phyloP scores from a whole-genome alignment of 1,140 invertebrate genomes.

The Drosophila kikkawai region DNA sequence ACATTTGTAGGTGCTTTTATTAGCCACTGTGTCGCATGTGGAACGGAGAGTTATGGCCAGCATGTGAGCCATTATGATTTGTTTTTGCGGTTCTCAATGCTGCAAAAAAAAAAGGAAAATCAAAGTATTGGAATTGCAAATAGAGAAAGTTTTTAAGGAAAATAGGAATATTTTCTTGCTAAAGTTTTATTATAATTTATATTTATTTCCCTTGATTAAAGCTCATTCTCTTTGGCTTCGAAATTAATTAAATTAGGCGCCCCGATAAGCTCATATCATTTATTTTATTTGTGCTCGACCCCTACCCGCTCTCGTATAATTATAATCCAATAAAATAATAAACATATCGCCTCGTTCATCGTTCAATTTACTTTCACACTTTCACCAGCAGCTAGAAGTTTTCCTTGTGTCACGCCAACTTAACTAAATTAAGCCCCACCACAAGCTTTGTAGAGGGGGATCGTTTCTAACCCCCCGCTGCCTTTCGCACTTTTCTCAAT shows the following conservation, averaged over 20 bases:
- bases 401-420: conserved; percentile 64
- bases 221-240: background rate
- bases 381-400: conserved; percentile 59
- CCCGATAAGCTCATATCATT: conserved; percentile 19
- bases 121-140: background rate
- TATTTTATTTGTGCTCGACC: conserved; percentile 28
- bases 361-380: conserved; percentile 80
- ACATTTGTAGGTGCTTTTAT: conserved; percentile 69
- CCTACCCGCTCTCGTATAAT: conserved; percentile 46
- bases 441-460: conserved; percentile 31
- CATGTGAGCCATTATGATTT: conserved; percentile 71
- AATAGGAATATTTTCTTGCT: background rate
- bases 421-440: conserved; percentile 78
- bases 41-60: conserved; percentile 71
- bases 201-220: conserved; percentile 12
- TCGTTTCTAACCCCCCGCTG: background rate
- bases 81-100: conserved; percentile 55
- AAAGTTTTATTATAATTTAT: background rate
- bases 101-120: background rate
- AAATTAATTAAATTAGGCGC: conserved; percentile 43
- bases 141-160: background rate
- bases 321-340: conserved; percentile 83
- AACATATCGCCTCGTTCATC: conserved; percentile 68
- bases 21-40: conserved; percentile 62
- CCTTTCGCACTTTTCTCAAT: conserved; percentile 54